A percentile compares a stretch with the other conserved stretches of the same genome.
Evolutionary conservation across 92 coral and sea anemone genomes (phyloP).

Genomic region (Siderastrea radians): DNA sequence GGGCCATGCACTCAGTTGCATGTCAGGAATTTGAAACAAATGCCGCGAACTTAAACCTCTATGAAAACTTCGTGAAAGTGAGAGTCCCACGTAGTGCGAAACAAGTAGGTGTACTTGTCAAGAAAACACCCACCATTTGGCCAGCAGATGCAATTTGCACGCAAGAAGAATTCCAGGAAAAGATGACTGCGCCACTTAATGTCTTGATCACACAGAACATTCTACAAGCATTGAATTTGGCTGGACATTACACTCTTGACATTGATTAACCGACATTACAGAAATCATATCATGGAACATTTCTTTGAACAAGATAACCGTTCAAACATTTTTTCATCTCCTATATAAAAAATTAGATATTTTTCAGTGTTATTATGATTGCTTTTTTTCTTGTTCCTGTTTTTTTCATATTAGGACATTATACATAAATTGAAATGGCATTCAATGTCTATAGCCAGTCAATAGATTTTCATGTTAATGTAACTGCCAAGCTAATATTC

Average conservation of each 20-base stretch:
- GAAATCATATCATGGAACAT: too few species aligned
- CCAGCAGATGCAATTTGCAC: not conserved
- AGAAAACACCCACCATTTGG: not conserved
- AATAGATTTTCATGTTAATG: too few species aligned
- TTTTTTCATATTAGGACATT: too few species aligned
- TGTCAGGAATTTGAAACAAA: conserved; percentile 14
- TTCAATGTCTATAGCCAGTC: too few species aligned
- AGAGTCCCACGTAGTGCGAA: not conserved
- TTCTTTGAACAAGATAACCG: too few species aligned
- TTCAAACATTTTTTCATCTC: too few species aligned
- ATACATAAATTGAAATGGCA: too few species aligned
- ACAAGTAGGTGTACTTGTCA: not conserved
- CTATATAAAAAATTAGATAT: too few species aligned
- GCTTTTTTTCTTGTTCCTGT: too few species aligned
- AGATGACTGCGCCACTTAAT: not conserved
- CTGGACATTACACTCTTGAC: not conserved
- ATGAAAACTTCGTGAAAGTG: not conserved
- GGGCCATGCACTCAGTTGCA: conserved; percentile 10
- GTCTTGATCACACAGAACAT: not conserved
- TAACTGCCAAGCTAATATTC: too few species aligned
- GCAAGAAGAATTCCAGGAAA: not conserved
- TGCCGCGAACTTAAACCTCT: not conserved
- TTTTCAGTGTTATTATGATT: too few species aligned
- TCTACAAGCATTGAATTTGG: not conserved
- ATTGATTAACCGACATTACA: too few species aligned